These are phyloP conservation scores for Ctenosaura bakeri DNA, from an alignment of 2,797 vertebrate genomes.

Conservation along the genomic window DNA sequence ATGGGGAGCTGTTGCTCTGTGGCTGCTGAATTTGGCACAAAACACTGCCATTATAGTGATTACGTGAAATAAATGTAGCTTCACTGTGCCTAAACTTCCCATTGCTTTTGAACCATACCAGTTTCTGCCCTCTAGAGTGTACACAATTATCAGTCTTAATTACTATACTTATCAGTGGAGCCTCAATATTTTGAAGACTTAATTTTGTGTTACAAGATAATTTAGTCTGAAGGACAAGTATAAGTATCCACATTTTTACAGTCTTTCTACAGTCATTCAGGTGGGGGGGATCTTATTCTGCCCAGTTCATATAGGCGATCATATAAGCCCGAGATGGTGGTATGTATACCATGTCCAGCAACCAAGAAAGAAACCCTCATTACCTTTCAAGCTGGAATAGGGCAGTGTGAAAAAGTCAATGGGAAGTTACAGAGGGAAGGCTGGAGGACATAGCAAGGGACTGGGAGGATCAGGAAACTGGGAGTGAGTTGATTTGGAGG, in stretches of 20 bases:
- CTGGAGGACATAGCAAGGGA: background rate
- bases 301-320: background rate
- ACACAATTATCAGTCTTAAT: background rate
- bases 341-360: background rate
- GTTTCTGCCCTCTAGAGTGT: background rate
- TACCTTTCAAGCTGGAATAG: background rate
- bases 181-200: background rate
- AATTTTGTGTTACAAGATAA: background rate
- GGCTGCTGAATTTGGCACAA: background rate
- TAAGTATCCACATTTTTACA: slow-evolving; percentile 10
- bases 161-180: background rate
- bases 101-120: background rate
- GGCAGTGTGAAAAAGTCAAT: background rate
- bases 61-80: background rate
- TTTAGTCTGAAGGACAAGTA: background rate
- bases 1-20: no score
- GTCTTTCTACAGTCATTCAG: background rate
- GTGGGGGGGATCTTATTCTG: background rate
- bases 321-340: no score
- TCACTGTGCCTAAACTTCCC: background rate
- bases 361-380: background rate
- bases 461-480: background rate
- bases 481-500: no score
- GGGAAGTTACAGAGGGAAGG: background rate
- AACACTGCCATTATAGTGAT: background rate